Evolutionary conservation across 2,113 vertebrate species (phyloP).

Genomic region (Plestiodon gilberti): DNA sequence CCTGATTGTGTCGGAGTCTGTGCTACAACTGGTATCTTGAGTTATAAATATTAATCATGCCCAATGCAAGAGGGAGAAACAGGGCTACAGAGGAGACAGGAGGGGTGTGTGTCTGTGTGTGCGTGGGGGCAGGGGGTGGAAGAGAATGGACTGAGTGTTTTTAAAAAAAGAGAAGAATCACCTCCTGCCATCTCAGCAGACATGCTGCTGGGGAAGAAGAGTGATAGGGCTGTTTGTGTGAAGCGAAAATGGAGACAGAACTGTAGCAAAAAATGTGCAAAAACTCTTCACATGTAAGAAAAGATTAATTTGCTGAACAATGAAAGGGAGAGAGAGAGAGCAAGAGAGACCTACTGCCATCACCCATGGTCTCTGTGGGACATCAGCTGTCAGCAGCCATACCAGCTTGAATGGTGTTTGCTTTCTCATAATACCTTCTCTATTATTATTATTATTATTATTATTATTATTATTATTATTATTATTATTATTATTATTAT

Average conservation of each 20-base stretch:
- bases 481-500: not conserved
- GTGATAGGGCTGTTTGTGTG: conserved; percentile 9
- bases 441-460: not conserved
- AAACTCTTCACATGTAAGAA: conserved; percentile 8
- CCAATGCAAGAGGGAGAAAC: not conserved
- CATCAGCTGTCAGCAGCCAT: not conserved
- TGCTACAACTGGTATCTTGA: not conserved
- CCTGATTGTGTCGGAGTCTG: conserved; percentile 59
- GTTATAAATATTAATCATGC: conserved; percentile 37
- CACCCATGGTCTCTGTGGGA: not conserved
- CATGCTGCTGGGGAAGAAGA: not conserved
- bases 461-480: not conserved
- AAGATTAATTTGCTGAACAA: conserved; percentile 60
- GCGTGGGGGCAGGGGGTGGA: not conserved
- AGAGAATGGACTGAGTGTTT: fast-evolving
- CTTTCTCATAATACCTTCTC: not conserved
- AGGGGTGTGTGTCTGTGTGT: not conserved
- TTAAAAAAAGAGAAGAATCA: not conserved
- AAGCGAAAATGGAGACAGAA: not conserved
- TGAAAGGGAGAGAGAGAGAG: conserved; percentile 10
- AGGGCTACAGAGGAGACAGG: not conserved
- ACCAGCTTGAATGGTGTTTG: not conserved
- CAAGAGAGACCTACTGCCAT: not conserved
- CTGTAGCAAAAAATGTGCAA: not conserved
- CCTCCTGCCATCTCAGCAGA: not conserved